Evolutionary conservation across 2,797 vertebrate species (phyloP).

Genomic region (Threskiornis aethiopicus): DNA sequence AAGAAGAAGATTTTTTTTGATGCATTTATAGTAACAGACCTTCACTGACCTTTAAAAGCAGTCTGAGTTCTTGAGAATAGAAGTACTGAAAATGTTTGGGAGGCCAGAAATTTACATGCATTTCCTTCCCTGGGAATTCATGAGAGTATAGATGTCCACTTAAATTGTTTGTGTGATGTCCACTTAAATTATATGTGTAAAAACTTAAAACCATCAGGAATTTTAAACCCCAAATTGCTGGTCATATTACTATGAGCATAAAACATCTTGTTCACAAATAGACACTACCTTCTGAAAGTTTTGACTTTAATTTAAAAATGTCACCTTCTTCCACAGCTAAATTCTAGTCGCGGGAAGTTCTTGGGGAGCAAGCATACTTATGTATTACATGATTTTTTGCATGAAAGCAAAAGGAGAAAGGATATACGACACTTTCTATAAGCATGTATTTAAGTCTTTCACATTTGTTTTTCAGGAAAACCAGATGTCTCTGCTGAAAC

Average conservation of each 20-base stretch:
- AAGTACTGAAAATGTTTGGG: neutral
- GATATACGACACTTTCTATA: neutral
- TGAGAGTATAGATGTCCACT: neutral
- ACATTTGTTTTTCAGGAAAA: constrained; percentile 67
- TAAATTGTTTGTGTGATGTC: neutral
- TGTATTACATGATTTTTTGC: neutral
- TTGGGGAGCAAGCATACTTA: neutral
- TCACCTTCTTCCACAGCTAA: neutral
- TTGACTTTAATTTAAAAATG: neutral
- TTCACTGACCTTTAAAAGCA: neutral
- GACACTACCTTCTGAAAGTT: neutral
- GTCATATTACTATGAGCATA: neutral
- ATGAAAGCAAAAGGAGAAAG: neutral
- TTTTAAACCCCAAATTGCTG: neutral
- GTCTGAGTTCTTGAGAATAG: neutral
- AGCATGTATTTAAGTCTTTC: neutral
- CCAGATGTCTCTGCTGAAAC: neutral
- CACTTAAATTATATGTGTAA: neutral
- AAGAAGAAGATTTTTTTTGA: neutral
- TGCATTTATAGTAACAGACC: neutral
- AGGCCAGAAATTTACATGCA: neutral
- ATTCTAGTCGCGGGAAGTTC: neutral
- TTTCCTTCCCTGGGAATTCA: neutral
- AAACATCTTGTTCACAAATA: neutral
- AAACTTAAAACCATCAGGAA: neutral